Percentiles rank a stretch among this genome's conserved stretches.
phyloP scores from a whole-genome alignment of 2,113 vertebrate genomes.

The Aptenodytes forsteri region DNA sequence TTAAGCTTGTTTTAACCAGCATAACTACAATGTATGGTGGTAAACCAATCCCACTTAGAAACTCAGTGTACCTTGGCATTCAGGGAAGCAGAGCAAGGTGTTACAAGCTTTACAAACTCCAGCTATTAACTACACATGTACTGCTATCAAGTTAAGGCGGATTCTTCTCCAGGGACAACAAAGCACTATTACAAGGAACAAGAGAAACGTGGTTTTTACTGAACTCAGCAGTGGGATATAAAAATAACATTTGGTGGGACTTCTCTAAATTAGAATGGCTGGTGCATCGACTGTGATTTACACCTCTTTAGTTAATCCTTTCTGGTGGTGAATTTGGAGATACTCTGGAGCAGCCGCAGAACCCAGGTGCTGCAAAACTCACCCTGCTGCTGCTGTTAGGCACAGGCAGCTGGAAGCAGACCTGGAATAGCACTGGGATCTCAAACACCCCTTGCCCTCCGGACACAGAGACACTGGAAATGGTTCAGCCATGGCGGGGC shows the following conservation, averaged over 20 bases:
- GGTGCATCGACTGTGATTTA: neutral
- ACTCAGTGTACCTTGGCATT: neutral
- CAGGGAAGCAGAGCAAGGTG: neutral
- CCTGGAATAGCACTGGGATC: neutral
- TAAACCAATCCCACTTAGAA: neutral
- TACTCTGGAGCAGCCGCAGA: neutral
- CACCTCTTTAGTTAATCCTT: neutral
- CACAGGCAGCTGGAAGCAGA: neutral
- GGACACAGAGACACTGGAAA: neutral
- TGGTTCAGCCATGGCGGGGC: neutral
- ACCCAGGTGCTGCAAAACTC: neutral
- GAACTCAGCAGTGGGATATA: neutral
- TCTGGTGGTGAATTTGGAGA: neutral
- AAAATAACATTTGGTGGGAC: neutral
- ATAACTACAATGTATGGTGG: neutral
- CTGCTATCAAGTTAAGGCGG: neutral
- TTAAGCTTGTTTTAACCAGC: neutral
- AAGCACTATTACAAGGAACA: neutral
- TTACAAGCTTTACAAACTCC: neutral
- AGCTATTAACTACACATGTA: neutral
- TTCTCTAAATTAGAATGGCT: neutral
- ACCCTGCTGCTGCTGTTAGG: neutral
- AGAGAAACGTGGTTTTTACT: neutral
- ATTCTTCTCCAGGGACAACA: neutral
- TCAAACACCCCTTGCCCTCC: rapidly evolving